Conservation (phyloP, 1,140 invertebrate species). For the Ridgeia piscesae region DNA sequence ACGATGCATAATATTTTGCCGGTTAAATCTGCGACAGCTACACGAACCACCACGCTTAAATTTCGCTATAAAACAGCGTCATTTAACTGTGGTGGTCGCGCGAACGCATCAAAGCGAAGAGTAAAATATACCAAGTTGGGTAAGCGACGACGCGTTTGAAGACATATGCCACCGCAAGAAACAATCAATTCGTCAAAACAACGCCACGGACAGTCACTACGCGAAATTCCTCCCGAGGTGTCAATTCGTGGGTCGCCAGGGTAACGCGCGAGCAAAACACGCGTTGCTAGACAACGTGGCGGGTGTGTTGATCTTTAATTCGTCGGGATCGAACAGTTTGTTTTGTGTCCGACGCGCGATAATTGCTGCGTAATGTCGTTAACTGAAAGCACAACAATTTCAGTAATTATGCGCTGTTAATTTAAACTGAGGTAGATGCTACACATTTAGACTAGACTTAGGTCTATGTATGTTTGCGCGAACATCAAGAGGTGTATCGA, state of each 20-base stretch:
- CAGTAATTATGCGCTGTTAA: not conserved
- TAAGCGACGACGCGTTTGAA: not conserved
- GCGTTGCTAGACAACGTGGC: not conserved
- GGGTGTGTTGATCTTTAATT: not conserved
- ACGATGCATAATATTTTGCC: no score
- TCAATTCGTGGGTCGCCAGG: not conserved
- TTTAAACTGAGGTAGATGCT: not conserved
- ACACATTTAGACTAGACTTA: no score
- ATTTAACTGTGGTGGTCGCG: not conserved
- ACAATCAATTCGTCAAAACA: slow-evolving; percentile 1
- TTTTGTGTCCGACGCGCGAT: not conserved
- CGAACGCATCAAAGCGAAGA: not conserved
- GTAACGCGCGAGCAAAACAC: not conserved
- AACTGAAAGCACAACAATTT: not conserved
- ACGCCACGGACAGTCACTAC: not conserved
- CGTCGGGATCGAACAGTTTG: not conserved
- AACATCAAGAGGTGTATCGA: no score
- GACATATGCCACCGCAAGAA: not conserved
- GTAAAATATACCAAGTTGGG: not conserved
- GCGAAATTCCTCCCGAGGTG: not conserved
- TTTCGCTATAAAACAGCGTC: not conserved
- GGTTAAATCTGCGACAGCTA: not conserved
- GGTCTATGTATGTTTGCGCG: not conserved
- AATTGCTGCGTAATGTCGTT: not conserved
- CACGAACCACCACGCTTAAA: not conserved